Percentiles rank a stretch among this genome's conserved stretches.
These are phyloP conservation scores for Amphipoea oculea DNA, from an alignment of 2,888 invertebrate species.

Conservation along the genomic window DNA sequence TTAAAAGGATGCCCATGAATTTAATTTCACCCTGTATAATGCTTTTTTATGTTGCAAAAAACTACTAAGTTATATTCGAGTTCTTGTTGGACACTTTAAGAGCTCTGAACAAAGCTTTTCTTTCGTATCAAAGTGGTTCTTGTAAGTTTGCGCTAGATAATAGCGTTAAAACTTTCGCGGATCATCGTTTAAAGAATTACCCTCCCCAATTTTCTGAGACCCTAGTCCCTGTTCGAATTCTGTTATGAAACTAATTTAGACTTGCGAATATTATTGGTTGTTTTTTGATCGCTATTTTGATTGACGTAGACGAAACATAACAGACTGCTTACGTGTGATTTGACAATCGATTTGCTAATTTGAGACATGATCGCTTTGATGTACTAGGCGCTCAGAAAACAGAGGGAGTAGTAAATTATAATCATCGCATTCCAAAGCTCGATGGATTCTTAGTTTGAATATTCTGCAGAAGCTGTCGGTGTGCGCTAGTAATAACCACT, in stretches of 20 bases:
- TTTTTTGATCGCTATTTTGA: neutral
- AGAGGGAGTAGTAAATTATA: neutral
- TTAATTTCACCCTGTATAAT: too few species aligned
- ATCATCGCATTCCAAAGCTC: too few species aligned
- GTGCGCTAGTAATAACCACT: neutral
- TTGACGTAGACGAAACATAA: conserved; percentile 1
- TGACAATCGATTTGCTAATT: conserved; percentile 13
- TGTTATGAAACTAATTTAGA: neutral
- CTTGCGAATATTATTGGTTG: neutral
- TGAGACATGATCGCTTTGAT: conserved; percentile 17
- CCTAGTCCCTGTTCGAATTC: neutral
- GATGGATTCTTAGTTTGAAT: neutral
- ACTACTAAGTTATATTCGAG: conserved; percentile 32
- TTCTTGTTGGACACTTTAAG: conserved; percentile 35
- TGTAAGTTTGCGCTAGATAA: conserved; percentile 27
- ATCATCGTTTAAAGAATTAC: conserved; percentile 21
- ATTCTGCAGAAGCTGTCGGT: neutral
- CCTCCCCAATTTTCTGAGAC: conserved; percentile 10
- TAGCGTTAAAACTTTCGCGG: conserved; percentile 2
- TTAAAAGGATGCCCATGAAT: too few species aligned
- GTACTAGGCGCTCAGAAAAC: neutral
- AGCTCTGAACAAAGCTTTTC: conserved; percentile 33
- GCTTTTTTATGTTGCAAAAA: conserved; percentile 13
- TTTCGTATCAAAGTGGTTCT: conserved; percentile 31
- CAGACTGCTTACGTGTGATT: neutral